A percentile compares a stretch with the other conserved stretches of the same genome.
Conservation (phyloP, 1,140 invertebrate species). For the Caenorhabditis briggsae region DNA sequence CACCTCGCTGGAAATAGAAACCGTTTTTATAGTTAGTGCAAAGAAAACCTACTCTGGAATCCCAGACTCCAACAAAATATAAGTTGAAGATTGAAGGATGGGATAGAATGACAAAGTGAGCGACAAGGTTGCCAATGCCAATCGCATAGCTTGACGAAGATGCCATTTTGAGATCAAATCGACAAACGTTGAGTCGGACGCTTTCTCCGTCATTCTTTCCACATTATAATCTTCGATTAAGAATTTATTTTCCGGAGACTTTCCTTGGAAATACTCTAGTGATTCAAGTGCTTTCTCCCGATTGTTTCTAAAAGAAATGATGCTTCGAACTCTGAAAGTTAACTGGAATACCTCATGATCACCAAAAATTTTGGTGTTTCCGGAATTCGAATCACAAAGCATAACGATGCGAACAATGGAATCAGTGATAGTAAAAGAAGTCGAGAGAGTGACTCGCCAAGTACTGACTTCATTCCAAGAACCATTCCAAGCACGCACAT, state of each 20-base stretch:
- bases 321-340: not conserved
- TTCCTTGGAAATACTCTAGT: conserved; percentile 71
- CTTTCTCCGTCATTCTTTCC: conserved; percentile 58
- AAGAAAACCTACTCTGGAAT: conserved; percentile 56
- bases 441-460: conserved; percentile 68
- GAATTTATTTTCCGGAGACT: conserved; percentile 68
- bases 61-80: conserved; percentile 68
- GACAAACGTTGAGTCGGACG: conserved; percentile 45
- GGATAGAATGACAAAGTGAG: conserved; percentile 74
- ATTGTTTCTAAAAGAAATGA: conserved; percentile 62
- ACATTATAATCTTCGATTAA: conserved; percentile 67
- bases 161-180: conserved; percentile 72
- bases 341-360: conserved; percentile 66
- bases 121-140: conserved; percentile 67
- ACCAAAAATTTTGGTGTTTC: conserved; percentile 72
- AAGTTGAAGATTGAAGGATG: conserved; percentile 71
- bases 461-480: conserved; percentile 69
- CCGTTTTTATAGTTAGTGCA: not conserved
- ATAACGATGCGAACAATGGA: conserved; percentile 64
- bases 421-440: conserved; percentile 69
- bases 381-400: conserved; percentile 72
- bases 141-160: conserved; percentile 68
- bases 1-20: conserved; percentile 62
- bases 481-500: conserved; percentile 72
- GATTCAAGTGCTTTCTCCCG: conserved; percentile 68